Percentiles rank a stretch among this genome's conserved stretches.
Evolutionary conservation across 2,888 invertebrate species (phyloP).

Genomic region (Neoitamus cyanurus): DNA sequence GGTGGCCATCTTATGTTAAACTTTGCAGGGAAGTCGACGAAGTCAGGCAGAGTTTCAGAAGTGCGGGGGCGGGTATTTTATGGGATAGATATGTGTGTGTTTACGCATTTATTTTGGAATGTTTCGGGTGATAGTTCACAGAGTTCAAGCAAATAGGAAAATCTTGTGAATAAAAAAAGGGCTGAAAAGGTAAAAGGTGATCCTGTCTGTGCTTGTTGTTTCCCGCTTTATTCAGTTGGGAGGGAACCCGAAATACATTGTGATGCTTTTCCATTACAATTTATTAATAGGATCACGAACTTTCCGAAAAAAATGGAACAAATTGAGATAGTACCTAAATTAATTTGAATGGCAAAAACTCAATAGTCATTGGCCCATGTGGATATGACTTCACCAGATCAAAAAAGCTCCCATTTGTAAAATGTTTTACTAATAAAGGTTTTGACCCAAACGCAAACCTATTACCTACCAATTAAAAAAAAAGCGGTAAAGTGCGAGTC

Average conservation of each 20-base stretch:
- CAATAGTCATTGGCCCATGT: no score
- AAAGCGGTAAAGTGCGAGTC: no score
- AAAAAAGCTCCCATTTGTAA: no score
- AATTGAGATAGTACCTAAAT: no score
- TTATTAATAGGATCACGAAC: background rate
- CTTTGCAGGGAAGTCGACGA: background rate
- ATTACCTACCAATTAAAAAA: no score
- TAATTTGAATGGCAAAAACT: no score
- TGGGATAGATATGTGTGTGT: background rate
- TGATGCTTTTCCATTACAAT: background rate
- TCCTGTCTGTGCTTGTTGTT: background rate
- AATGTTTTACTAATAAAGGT: no score
- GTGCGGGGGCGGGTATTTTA: background rate
- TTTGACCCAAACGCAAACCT: no score
- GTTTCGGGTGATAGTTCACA: conserved; percentile 18
- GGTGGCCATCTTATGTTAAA: background rate
- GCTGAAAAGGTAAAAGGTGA: background rate
- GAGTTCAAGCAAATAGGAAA: background rate
- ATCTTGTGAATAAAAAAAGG: conserved; percentile 18
- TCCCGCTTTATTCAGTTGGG: background rate
- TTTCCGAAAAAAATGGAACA: background rate
- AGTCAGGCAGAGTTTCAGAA: background rate
- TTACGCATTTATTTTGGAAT: conserved; percentile 7
- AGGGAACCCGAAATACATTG: background rate
- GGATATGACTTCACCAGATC: no score